Base-by-base conservation (phyloP, 2,113 vertebrate genomes). In the Columba livia region DNA sequence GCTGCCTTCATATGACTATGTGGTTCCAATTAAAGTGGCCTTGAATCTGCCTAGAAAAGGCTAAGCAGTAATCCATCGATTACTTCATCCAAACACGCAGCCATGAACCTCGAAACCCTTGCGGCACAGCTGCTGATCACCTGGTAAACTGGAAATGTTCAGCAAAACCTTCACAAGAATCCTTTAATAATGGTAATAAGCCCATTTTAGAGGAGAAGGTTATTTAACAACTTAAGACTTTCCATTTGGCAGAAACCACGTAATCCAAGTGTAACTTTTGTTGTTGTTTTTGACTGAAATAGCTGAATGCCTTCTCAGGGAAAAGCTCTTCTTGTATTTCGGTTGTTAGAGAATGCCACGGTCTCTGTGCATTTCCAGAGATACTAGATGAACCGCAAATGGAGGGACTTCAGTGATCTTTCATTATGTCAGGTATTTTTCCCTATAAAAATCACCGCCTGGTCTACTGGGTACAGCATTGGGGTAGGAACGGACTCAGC, bases 281-380 rank as follows among this genome's bases (percentile, higher is more conserved):
- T 26, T 36, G 24, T 4, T 58, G 23, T 3, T 53, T 71, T 72
- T 38, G 58, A 72, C 15, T 32, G n/a, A 61, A 88, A 56, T 18
- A 32, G n/a, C 19, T 62, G 28, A 67, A 85, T 15, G 25, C 4
- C 48, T 34, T 78, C 38, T 85, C 50, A 72, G 26, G 36, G 32
- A 65, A 69, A 69, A 69, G 32, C 9, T 6, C n/a, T 53, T 44
- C 32, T 72, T 0, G 0, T 72, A 21, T 24, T 74, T 67, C n/a
- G 67, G 36, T n/a, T 19, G 7, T 34, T 48, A 79, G 47, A 60
- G 51, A 71, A 66, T 25, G 28, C 47, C 57, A 51, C 50, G 29
- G 66, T 24, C 50, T 24, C 51, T 50, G 32, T 13, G 24, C n/a
- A 5, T 36, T 47, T 70, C 79, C 48, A 75, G 71, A 77, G 64